Percentiles rank a stretch among this genome's conserved stretches.
Evolutionary conservation across 1,140 invertebrate species (phyloP).

Genomic region (Drosophila rhopaloa): DNA sequence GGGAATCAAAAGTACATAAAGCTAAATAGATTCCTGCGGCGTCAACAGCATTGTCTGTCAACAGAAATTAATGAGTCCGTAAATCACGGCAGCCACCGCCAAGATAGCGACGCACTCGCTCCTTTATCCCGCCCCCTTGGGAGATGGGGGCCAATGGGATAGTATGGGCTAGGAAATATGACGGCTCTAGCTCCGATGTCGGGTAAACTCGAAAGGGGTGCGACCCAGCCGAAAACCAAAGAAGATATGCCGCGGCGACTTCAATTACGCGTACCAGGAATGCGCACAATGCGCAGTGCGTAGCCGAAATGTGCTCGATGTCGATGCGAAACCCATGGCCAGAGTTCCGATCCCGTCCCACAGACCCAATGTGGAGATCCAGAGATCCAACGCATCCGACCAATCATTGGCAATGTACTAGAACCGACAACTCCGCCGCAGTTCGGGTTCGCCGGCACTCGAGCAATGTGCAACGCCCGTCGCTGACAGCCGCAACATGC

Average conservation of each 20-base stretch:
- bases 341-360: conserved; percentile 27
- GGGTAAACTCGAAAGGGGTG: conserved; percentile 64
- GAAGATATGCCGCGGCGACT: conserved; percentile 72
- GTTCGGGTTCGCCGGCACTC: conserved; percentile 50
- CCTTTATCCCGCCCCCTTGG: conserved; percentile 9
- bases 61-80: conserved; percentile 84
- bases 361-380: neutral
- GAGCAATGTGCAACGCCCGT: conserved; percentile 65
- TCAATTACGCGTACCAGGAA: conserved; percentile 83
- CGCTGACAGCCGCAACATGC: conserved; percentile 57
- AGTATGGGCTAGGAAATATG: conserved; percentile 62
- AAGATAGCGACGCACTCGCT: conserved; percentile 38
- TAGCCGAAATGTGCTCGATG: conserved; percentile 56
- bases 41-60: conserved; percentile 84
- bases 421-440: conserved; percentile 57
- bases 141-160: neutral
- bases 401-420: conserved; percentile 79
- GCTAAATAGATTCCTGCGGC: conserved; percentile 80
- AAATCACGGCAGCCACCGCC: conserved; percentile 75
- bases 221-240: conserved; percentile 39
- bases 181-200: conserved; percentile 38
- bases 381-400: conserved; percentile 56
- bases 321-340: conserved; percentile 26
- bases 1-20: conserved; percentile 76
- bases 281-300: conserved; percentile 69